Conservation (phyloP, 2,113 vertebrate genomes). For the Danio rerio region GRCz12tu NC_133196.1:26119001-26119500, state of each 20-base stretch:
- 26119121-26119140: background rate
- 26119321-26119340: slow-evolving; percentile 22
- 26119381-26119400: background rate
- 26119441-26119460: slow-evolving; percentile 14
- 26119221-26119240: background rate
- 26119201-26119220: background rate
- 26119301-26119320: slow-evolving; percentile 9
- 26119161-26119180: background rate
- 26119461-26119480: slow-evolving; percentile 3
- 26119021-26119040: background rate
- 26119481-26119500: background rate
- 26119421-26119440: slow-evolving; percentile 30
- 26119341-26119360: slow-evolving; percentile 30
- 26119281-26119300: slow-evolving; percentile 28
- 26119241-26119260: background rate
- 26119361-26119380: background rate
- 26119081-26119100: background rate
- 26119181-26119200: background rate
- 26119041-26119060: background rate
- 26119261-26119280: slow-evolving; percentile 18
- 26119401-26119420: slow-evolving; percentile 3
- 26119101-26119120: slow-evolving; percentile 11
- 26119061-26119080: slow-evolving; percentile 1
- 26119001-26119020: slow-evolving; percentile 10
- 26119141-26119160: slow-evolving; percentile 1